Evolutionary conservation across 1,140 invertebrate genomes (phyloP).

Genomic region (Leptoteleia sp.): DNA sequence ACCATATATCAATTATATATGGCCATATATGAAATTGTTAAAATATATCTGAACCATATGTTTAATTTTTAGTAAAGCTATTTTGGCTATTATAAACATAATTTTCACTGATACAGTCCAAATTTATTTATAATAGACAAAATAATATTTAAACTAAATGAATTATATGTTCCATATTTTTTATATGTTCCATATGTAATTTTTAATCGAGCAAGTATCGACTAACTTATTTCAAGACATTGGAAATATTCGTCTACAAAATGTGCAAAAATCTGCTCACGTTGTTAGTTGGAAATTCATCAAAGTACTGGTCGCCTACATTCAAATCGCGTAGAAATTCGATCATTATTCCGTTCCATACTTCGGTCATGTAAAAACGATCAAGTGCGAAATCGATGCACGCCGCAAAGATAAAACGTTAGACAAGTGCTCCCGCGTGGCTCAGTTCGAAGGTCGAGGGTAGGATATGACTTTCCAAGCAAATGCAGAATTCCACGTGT

Average conservation of each 20-base stretch:
- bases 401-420: conserved; percentile 48
- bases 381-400: conserved; percentile 50
- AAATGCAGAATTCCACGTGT: conserved; percentile 23
- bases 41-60: no score
- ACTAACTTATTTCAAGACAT: no score
- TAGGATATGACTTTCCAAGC: conserved; percentile 13
- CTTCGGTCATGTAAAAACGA: conserved; percentile 41
- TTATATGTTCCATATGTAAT: no score
- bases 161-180: no score
- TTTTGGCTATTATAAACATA: no score
- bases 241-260: neutral
- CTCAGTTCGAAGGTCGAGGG: conserved; percentile 7
- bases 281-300: conserved; percentile 16
- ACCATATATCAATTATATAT: no score
- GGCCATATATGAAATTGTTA: no score
- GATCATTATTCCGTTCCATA: conserved; percentile 41
- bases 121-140: no score
- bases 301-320: conserved; percentile 1
- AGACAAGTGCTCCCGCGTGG: conserved; percentile 47
- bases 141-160: no score
- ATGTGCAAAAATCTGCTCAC: neutral
- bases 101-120: no score
- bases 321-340: conserved; percentile 36
- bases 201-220: no score
- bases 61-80: no score